Evolutionary conservation across 2,888 invertebrate genomes (phyloP), one percentile per base, ranked within the genome.

Genomic region (Napeogenes inachia): DNA sequence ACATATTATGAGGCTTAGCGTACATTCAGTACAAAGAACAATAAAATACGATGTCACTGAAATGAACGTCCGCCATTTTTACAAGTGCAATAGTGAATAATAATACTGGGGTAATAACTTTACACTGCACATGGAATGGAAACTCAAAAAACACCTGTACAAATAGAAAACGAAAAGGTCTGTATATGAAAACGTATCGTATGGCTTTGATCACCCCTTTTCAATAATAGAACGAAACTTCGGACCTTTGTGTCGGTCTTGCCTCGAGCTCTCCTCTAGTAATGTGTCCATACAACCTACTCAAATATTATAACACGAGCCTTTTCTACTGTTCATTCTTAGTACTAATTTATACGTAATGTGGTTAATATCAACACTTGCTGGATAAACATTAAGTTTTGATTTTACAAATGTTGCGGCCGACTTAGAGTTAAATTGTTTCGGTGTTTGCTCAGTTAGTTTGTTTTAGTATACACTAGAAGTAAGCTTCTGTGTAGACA

Each of bases 141-240:
- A 77, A 71, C 71, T 72, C 74, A 69, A 77, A 76, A 79, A 79
- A 81, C 78, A 85, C 80, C 80, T 84, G 81, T 75, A 78, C 76
- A 84, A 81, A 85, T 78, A 81, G 76, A 77, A 79, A 81, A 78
- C 77, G 75, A 82, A 77, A 78, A 80, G 73, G 78, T 82, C 81
- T 81, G 80, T 82, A 79, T 81, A 81, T 78, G 78, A 81, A 80
- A 82, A 82, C 85, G 77, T 85, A 82, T 82, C 82, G 81, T 77
- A 78, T 77, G 79, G 81, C 87, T 88, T 88, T 88, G 88, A 89
- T 87, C 89, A 83, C 83, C 87, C 85, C 82, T 86, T 86, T 86
- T 85, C 87, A 85, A 88, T 87, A 88, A 86, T 86, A 82, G 80
- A 82, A 78, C 72, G 69, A 77, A 78, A 73, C 78, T 71, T 75